Conservation (phyloP, 1,140 invertebrate genomes). For the Tribolium castaneum region DNA sequence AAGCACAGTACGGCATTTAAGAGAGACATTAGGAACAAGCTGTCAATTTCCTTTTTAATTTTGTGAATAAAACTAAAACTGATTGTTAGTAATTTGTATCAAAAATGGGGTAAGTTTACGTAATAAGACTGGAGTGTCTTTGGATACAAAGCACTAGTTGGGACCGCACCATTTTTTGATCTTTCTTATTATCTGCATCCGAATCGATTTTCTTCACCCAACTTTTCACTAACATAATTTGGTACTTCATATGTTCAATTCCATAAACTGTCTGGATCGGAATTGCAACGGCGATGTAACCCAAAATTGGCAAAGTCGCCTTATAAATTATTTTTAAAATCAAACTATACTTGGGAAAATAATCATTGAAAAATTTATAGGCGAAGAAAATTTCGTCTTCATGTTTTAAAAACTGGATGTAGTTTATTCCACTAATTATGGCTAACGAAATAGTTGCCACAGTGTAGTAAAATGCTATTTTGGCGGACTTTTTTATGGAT, state of each 20-base stretch:
- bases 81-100: no score
- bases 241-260: neutral
- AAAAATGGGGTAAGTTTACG: no score
- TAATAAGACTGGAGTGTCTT: neutral
- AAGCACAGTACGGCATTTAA: no score
- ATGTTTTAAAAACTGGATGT: neutral
- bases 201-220: neutral
- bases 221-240: neutral
- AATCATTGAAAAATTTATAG: neutral
- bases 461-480: neutral
- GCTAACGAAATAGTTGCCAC: neutral
- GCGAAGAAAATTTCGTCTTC: neutral
- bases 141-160: neutral
- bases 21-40: no score
- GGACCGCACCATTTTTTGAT: neutral
- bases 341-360: neutral
- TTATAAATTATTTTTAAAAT: neutral
- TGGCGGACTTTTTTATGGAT: neutral
- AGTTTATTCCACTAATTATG: neutral
- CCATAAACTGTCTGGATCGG: neutral
- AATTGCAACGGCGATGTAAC: neutral
- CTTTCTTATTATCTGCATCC: neutral
- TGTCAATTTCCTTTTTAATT: no score
- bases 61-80: no score
- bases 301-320: neutral